Percentiles rank a stretch among this genome's conserved stretches.
Evolutionary conservation across 1,140 invertebrate species (phyloP).

Genomic region (Nomia melanderi): DNA sequence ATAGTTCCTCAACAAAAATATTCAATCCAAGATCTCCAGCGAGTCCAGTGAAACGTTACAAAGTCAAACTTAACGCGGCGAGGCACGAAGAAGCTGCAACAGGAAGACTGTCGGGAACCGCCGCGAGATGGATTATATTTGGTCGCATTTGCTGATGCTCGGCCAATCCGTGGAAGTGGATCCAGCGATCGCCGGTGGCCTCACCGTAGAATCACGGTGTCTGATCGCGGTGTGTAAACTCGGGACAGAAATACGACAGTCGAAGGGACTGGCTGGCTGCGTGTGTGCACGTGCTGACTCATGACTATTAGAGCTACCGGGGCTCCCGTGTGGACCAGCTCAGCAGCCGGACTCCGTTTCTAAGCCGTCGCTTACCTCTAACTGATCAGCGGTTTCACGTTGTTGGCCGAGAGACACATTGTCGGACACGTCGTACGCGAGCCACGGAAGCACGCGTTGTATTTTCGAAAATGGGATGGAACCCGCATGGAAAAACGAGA

Average conservation of each 20-base stretch:
- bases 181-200: slow-evolving; percentile 14
- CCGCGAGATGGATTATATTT: slow-evolving; percentile 27
- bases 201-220: slow-evolving; percentile 33
- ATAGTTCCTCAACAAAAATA: too few species aligned
- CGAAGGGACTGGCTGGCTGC: slow-evolving; percentile 18
- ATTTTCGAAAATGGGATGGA: too few species aligned
- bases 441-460: too few species aligned
- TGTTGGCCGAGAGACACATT: background rate
- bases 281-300: slow-evolving; percentile 50
- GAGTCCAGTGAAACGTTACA: too few species aligned
- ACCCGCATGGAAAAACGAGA: too few species aligned
- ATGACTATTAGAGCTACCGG: slow-evolving; percentile 44
- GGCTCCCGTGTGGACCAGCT: slow-evolving; percentile 47
- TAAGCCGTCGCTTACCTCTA: background rate
- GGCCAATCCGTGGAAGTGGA: slow-evolving; percentile 28
- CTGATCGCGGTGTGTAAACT: slow-evolving; percentile 59
- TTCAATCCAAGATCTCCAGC: too few species aligned
- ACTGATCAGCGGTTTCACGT: background rate
- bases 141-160: background rate
- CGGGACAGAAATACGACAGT: slow-evolving; percentile 59
- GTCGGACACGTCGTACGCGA: too few species aligned
- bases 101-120: background rate
- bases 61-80: background rate
- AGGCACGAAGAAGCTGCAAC: background rate
- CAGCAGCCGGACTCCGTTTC: slow-evolving; percentile 43